Base-by-base conservation (phyloP, 2,888 invertebrate species). In the Phaonia tiefii region DNA sequence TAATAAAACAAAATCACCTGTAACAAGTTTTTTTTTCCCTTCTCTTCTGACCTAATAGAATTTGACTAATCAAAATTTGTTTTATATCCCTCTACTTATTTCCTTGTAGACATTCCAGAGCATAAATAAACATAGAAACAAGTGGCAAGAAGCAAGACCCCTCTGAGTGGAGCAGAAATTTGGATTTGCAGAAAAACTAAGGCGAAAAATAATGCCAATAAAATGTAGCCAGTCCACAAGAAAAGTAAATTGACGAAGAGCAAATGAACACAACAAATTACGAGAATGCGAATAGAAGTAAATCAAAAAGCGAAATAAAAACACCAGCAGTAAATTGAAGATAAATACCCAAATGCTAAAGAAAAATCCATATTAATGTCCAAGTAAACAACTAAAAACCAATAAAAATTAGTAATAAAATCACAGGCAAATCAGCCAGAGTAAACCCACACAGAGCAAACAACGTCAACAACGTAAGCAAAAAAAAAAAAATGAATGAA, bases 361-460 rank as follows among this genome's bases (percentile, higher is more conserved):
- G 71, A 84, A 51, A 56, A 65, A 54, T 49, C 46, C 46, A 75
- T 66, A 26, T 56, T 71, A 76, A 51, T 44, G 39, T 56, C 44
- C 11, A 66, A 46, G 76, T 73, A 70, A 26, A 54, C 70, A 58
- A 31, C 76, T 69, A 72, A 58, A 75, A 81, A 67, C 54, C 71
- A 46, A 60, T 67, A 60, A 65, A 67, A 71, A 39, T 66, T 66
- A 51, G 11, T 65, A 54, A 58, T 56, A 70, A 70, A 77, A 69
- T 49, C 42, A 72, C 71, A 65, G 66, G 77, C 49, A 77, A 85
- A 85, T 84, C 78, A 80, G 82, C 82, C 25, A 73, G 26, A 71
- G 66, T 44, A 65, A 17, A 49, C 42, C 22, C 67, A 31, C 15
- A 75, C 71, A 8, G 15, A 51, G 70, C 37, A 8, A n/a, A n/a